These are phyloP conservation scores for Drosophila repletoides DNA, from an alignment of 1,140 invertebrate genomes.

Conservation along the genomic window DNA sequence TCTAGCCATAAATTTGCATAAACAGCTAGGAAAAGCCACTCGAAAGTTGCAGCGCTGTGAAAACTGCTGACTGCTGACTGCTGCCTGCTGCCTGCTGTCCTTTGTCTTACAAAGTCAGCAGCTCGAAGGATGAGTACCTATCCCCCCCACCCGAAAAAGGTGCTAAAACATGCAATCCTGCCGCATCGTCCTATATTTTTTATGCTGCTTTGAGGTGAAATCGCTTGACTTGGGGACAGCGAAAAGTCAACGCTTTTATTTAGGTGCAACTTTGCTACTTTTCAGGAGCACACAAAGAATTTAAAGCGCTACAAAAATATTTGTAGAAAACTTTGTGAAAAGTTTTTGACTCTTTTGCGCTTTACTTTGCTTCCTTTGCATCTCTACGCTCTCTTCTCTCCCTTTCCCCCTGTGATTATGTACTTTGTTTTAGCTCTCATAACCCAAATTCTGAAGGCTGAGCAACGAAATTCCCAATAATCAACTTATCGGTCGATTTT, in stretches of 20 bases:
- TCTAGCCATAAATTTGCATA: constrained; percentile 62
- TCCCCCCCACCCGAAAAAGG: too few relatives aligned
- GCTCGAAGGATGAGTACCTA: too few relatives aligned
- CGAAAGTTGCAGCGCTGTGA: constrained; percentile 4
- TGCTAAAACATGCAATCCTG: constrained; percentile 40
- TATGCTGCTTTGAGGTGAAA: constrained; percentile 7
- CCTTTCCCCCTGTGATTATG: constrained; percentile 2
- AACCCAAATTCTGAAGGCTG: neutral
- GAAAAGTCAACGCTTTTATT: constrained; percentile 15
- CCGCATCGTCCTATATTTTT: too few relatives aligned
- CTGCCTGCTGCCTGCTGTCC: too few relatives aligned
- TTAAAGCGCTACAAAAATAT: constrained; percentile 28
- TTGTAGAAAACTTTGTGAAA: constrained; percentile 20
- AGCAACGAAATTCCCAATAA: constrained; percentile 7
- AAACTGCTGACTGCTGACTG: constrained; percentile 28
- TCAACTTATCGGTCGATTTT: constrained; percentile 30
- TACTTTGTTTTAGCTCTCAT: constrained; percentile 11
- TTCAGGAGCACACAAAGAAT: neutral
- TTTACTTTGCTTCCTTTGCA: too few relatives aligned
- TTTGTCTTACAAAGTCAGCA: neutral
- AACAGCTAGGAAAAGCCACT: constrained; percentile 45
- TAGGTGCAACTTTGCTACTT: neutral
- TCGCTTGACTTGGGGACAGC: neutral
- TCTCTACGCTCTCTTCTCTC: too few relatives aligned
- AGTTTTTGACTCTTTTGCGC: neutral